Percentiles rank a stretch among this genome's conserved stretches.
These are phyloP conservation scores for Acrobasis consociella DNA, from an alignment of 2,888 invertebrate genomes.

Conservation along the genomic window DNA sequence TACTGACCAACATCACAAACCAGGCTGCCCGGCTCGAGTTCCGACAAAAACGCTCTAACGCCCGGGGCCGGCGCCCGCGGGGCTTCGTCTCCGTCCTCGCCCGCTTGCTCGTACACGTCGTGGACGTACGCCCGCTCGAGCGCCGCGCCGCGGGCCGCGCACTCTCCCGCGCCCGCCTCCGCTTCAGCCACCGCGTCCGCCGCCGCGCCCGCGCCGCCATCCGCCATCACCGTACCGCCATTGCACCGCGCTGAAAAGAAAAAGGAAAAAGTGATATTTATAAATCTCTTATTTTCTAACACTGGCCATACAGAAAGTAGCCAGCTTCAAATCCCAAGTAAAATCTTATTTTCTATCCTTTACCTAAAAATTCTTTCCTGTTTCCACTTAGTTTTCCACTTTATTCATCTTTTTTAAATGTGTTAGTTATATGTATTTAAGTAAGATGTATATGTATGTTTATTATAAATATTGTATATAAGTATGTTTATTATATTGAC, in stretches of 20 bases:
- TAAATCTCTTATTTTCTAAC: not conserved
- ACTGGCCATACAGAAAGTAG: too few species aligned
- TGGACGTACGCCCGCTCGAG: slow-evolving; percentile 91
- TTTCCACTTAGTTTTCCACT: too few species aligned
- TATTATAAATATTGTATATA: too few species aligned
- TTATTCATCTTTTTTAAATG: too few species aligned
- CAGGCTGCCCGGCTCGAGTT: slow-evolving; percentile 94
- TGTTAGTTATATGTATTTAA: too few species aligned
- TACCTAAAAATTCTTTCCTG: too few species aligned
- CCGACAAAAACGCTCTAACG: slow-evolving; percentile 91
- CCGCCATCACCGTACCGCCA: slow-evolving; percentile 79
- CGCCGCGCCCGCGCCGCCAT: slow-evolving; percentile 61
- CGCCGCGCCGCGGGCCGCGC: slow-evolving; percentile 64
- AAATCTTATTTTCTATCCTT: too few species aligned
- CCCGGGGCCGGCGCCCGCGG: slow-evolving; percentile 83
- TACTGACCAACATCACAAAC: slow-evolving; percentile 96
- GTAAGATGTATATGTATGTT: too few species aligned
- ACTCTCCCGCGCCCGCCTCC: slow-evolving; percentile 52
- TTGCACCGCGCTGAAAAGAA: slow-evolving; percentile 61
- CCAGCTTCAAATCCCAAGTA: too few species aligned
- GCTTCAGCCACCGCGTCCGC: slow-evolving; percentile 39
- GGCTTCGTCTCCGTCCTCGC: slow-evolving; percentile 81
- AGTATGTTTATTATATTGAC: too few species aligned
- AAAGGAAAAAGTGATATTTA: not conserved
- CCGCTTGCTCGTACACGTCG: slow-evolving; percentile 97